Evolutionary conservation across 2,888 invertebrate species (phyloP), one percentile per base, ranked within the genome.

Genomic region (Cataglyphis altisquamis): DNA sequence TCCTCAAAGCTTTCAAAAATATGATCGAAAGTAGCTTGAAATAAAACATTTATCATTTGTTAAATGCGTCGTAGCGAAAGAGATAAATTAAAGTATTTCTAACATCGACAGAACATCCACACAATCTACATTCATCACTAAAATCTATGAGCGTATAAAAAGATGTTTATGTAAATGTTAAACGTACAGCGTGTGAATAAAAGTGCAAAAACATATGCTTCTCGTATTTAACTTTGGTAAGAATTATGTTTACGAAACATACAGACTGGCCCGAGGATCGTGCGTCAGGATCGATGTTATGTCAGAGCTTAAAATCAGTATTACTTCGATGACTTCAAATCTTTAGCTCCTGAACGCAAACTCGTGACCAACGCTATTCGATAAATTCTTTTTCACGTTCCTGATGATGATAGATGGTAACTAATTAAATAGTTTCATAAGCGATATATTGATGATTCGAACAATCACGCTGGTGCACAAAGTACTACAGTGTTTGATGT

Each of bases 191-290:
- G 29, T n/a, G 41, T 12, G 41, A 60, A 45, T 60, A 57, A 70
- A 32, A 41, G 18, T 39, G 41, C 12, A 29, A 39, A 67, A 64
- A 36, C 32, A 5, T 62, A 63, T 36, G 55, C 41, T 68, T 55
- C 68, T 77, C 68, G 55, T 77, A 77, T 68, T 41, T 55, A 39
- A n/a, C 77, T 77, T 77, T 77, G 77, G 77, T 77, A 77, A 77
- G 52, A n/a, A 77, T 67, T 55, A 67, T n/a, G 52, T 36, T 52
- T 67, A 36, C 36, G 52, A 39, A 75, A 67, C 45, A 36, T 36
- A 55, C 67, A 62, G 48, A 10, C 45, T 36, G 64, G 18, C 9
- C 64, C 12, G 67, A 52, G 18, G 12, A 39, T 39, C 39, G 25
- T 64, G 15, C 52, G 18, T 66, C 29, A 39, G 15, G 39, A 66